These are phyloP conservation scores for Myotis lucifugus DNA, from an alignment of 2,113 vertebrate species.

Conservation along the genomic window DNA sequence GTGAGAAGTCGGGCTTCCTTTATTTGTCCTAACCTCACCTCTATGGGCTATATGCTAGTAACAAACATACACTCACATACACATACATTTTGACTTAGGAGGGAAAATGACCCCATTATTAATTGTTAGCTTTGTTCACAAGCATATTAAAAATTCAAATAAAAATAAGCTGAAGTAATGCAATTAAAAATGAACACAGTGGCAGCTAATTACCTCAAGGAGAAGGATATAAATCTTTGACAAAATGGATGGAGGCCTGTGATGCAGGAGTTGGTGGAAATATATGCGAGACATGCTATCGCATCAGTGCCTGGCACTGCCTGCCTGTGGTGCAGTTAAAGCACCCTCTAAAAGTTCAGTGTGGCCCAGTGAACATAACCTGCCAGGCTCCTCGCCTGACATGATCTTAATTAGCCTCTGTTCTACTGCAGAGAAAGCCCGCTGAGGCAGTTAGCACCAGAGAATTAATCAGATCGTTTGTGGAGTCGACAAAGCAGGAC, in stretches of 20 bases:
- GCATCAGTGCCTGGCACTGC: slow-evolving; percentile 18
- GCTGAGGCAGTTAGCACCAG: slow-evolving; percentile 84
- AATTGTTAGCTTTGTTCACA: slow-evolving; percentile 68
- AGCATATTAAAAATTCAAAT: slow-evolving; percentile 71
- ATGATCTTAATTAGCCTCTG: slow-evolving; percentile 86
- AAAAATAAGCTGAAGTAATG: slow-evolving; percentile 67
- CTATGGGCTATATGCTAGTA: slow-evolving; percentile 25
- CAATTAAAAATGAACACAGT: slow-evolving; percentile 58
- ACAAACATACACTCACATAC: neutral
- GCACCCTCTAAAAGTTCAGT: slow-evolving; percentile 73
- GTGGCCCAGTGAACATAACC: slow-evolving; percentile 73
- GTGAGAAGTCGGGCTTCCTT: slow-evolving; percentile 64
- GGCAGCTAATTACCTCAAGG: slow-evolving; percentile 53
- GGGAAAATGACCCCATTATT: slow-evolving; percentile 53
- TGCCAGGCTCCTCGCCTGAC: slow-evolving; percentile 79
- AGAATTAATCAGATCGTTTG: slow-evolving; percentile 86
- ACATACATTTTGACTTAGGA: neutral
- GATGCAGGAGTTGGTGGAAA: neutral
- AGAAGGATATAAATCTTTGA: slow-evolving; percentile 65
- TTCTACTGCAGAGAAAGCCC: slow-evolving; percentile 80
- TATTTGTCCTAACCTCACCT: slow-evolving; percentile 76
- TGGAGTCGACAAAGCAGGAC: slow-evolving; percentile 76
- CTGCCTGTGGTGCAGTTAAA: slow-evolving; percentile 58
- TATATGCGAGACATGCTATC: neutral
- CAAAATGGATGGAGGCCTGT: neutral